Evolutionary conservation across 2,797 vertebrate species (phyloP), one percentile per base, ranked within the genome.

Genomic region (Gymnodraco acuticeps): DNA sequence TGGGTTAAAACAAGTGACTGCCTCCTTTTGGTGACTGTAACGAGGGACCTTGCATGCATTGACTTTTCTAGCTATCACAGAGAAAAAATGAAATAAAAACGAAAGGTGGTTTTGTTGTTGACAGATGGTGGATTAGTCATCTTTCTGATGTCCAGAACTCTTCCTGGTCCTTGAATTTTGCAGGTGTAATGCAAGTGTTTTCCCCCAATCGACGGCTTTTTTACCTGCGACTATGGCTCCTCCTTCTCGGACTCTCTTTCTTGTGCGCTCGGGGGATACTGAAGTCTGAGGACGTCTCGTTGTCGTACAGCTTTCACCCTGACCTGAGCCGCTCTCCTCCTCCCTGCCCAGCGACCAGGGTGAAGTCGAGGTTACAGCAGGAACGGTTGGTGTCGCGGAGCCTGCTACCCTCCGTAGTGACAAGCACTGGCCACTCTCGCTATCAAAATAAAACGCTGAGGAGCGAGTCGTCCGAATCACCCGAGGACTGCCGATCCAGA

Each of bases 211-310:
- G 10, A 61, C 48, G 47, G 60, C 38, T 43, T 94, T 91, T 94
- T 97, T 98, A 96, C 96, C 97, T 97, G 94, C 94, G 86, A 96
- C 96, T 84, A n/a, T n/a, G 91, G 89, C 86, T 95, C 92, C 89
- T 94, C 89, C 87, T 95, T 95, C 92, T 96, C 95, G 74, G 92
- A 89, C 85, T 96, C 95, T 93, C 83, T 96, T 79, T 96, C 96
- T 67, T 67, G 93, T 95, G 86, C 88, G 92, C 71, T 97, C 97
- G 77, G 96, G 96, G 93, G 91, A 98, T 96, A 95, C 95, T 97
- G 96, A 99, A 98, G 96, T 98, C 98, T 84, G 97, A 97, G 73
- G 97, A 98, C 1, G 96, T 97, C 94, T 99, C 97, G 1, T 97
- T 98, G 95, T 99, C 97, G 17, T 94, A 96, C 88, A 96, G 91